Percentiles rank a stretch among this genome's conserved stretches.
Evolutionary conservation across 2,113 vertebrate species (phyloP).

Genomic region (Megalops atlanticus): DNA sequence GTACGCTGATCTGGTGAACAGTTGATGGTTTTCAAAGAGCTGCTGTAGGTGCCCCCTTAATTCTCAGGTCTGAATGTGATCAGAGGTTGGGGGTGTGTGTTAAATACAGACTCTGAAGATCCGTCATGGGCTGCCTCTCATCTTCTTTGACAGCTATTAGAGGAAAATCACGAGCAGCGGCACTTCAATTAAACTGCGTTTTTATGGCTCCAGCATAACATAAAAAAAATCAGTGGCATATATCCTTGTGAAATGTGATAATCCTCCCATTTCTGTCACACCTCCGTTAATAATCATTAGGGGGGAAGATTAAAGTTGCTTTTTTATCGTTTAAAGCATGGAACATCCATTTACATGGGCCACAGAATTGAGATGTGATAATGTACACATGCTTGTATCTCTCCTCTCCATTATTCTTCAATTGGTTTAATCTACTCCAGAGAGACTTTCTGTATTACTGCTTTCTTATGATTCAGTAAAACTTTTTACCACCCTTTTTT

Average conservation of each 20-base stretch:
- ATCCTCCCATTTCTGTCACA: constrained; percentile 11
- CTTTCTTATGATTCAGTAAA: background rate
- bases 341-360: background rate
- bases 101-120: background rate
- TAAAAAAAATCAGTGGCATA: constrained; percentile 13
- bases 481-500: no score
- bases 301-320: background rate
- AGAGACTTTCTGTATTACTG: background rate
- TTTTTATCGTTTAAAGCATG: constrained; percentile 12
- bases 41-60: background rate
- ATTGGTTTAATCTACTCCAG: background rate
- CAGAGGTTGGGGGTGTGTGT: background rate
- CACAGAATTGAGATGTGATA: constrained; percentile 8
- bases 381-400: background rate
- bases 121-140: background rate
- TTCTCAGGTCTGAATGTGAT: no score
- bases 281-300: constrained; percentile 21
- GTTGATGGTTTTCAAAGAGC: background rate
- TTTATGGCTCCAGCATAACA: constrained; percentile 5
- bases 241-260: constrained; percentile 20
- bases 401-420: background rate
- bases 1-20: no score
- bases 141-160: background rate
- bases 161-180: background rate
- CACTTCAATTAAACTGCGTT: constrained; percentile 24